Percentiles rank a stretch among this genome's conserved stretches.
phyloP scores from a whole-genome alignment of 23 tunicate genomes.

The Phallusia fumigata region DNA sequence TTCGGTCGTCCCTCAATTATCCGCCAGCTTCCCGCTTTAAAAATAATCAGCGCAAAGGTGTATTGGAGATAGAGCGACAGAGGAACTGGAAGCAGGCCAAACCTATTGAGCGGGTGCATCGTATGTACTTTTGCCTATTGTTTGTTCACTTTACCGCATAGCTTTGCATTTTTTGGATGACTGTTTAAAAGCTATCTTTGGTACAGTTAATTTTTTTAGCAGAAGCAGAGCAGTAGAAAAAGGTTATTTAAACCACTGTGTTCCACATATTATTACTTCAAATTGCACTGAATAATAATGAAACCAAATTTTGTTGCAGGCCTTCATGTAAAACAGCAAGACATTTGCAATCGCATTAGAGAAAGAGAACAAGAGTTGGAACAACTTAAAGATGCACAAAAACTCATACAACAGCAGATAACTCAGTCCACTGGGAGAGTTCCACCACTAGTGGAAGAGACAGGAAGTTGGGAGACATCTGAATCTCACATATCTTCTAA shows the following conservation, averaged over 20 bases:
- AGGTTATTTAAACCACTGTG: too few species aligned
- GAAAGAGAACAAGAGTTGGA: background rate
- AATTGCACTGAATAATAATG: too few species aligned
- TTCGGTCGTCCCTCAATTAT: slow-evolving; percentile 66
- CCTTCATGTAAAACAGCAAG: background rate
- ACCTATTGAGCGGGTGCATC: background rate
- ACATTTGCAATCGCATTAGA: background rate
- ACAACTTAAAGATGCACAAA: background rate
- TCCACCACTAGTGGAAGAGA: too few species aligned
- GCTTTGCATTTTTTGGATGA: background rate
- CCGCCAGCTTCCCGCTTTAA: slow-evolving; percentile 58
- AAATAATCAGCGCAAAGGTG: slow-evolving; percentile 74
- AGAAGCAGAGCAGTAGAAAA: too few species aligned
- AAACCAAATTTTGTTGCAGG: background rate
- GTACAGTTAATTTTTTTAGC: too few species aligned
- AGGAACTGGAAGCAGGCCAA: background rate
- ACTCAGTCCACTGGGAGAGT: background rate
- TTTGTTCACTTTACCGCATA: background rate
- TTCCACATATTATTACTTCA: too few species aligned
- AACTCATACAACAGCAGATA: background rate
- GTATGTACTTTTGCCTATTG: background rate
- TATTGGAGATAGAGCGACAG: slow-evolving; percentile 28
- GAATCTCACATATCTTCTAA: too few species aligned
- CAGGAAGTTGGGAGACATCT: too few species aligned
- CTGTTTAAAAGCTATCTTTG: background rate